Base-by-base conservation (phyloP, 2,888 invertebrate species). In the Acanthosoma haemorrhoidale region DNA sequence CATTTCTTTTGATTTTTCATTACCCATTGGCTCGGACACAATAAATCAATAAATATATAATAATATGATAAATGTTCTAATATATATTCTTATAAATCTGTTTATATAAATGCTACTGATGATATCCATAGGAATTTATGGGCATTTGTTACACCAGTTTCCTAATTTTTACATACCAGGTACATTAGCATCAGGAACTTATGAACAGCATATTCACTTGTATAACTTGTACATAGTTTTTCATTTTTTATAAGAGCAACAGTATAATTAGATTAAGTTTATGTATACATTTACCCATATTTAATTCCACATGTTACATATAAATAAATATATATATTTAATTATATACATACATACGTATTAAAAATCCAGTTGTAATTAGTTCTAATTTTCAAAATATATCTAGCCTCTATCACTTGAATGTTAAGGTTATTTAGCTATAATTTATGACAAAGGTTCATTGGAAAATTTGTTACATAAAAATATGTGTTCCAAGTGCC, bases 11-110 rank as follows among this genome's bases (percentile, higher is more conserved):
- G 73, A 73, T 73, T 74, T 73, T 72, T 61, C 68, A 72, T 71
- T 74, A 72, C 72, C 71, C 73, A 74, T 72, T 74, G 74, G 74
- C 74, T 74, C 74, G 74, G 74, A 74, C 70, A 66, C 61, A 72
- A 70, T 70, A 71, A 72, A 73, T 60, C 60, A 73, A 72, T 72
- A 73, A 72, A 69, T 71, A 71, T 64, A 70, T 70, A 69, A 51
- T 66, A 66, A 68, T 70, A 71, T 58, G 58, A 71, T 73, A 70
- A 70, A 72, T 59, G 39, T 67, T 71, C 38, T 71, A 61, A 63
- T 71, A 68, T 61, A 61, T 71, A 60, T 68, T 38, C 51, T 60
- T 64, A 71, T 57, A 69, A 64, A 69, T 71, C 29, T 71, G 61
- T 41, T 58, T 57, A 64, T 69, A 71, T 69, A 71, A 71, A 71